These are phyloP conservation scores for Hippoglossus stenolepis DNA, from an alignment of 2,113 vertebrate genomes.

Conservation along the genomic window DNA sequence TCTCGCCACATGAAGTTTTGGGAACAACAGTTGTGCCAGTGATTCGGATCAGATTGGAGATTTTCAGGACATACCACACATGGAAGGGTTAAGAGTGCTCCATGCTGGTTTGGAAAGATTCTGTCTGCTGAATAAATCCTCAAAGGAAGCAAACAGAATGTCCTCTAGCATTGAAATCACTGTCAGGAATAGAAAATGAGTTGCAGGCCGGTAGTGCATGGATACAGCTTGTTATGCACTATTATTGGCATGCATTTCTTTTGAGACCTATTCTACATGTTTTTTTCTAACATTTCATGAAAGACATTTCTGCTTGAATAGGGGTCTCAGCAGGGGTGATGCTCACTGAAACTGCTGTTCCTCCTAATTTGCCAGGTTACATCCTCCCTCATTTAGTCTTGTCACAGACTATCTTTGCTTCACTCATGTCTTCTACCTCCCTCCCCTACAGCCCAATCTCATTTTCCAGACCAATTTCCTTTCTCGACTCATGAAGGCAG, in stretches of 20 bases:
- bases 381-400: conserved; percentile 45
- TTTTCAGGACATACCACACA: conserved; percentile 33
- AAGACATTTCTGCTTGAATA: conserved; percentile 3
- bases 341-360: conserved; percentile 37
- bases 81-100: conserved; percentile 32
- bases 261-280: conserved; percentile 11
- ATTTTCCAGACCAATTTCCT: conserved; percentile 53
- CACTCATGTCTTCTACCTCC: conserved; percentile 6
- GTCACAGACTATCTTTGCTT: conserved; percentile 36
- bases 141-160: conserved; percentile 15
- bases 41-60: conserved; percentile 22
- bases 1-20: conserved; percentile 35
- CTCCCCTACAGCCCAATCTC: conserved; percentile 32
- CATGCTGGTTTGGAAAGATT: conserved; percentile 27
- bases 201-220: neutral
- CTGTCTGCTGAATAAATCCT: conserved; percentile 20
- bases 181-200: neutral
- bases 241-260: conserved; percentile 23
- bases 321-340: conserved; percentile 17
- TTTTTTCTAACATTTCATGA: neutral
- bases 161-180: conserved; percentile 11
- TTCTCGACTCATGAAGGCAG: conserved; percentile 17
- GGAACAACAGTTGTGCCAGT: conserved; percentile 25
- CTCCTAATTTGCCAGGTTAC: conserved; percentile 51
- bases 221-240: conserved; percentile 18